Base-by-base conservation (phyloP, 2,888 invertebrate genomes). In the Agriopis leucophaearia region DNA sequence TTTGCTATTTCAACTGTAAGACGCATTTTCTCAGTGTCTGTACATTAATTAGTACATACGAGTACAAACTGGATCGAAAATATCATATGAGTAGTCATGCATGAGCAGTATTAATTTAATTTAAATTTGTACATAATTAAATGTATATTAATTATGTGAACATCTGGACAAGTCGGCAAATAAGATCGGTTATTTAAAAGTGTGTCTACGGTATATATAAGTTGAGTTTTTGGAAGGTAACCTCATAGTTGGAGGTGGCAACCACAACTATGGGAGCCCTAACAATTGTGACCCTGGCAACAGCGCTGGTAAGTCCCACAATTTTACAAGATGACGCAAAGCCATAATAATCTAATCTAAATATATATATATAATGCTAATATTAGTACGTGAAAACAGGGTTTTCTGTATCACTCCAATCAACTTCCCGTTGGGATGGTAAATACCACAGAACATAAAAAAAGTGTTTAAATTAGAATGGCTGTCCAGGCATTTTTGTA, bases 91-190 rank as follows among this genome's bases (percentile, higher is more conserved):
- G 13, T 18, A 27, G 12, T 50, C 35, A 45, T 15, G 51, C 35
- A 45, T 15, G 51, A 51, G n/a, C 8, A 4, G 35, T 36, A 35
- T 16, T 50, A 48, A 45, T 57, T 10, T 36, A 15, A n/a, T 44
- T n/a, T 38, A 15, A 38, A 38, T 54, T 38, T 35, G 1, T 27
- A 27, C 27, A 12, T 57, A 57, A 45, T 57, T 57, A 45, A 44
- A 56, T 27, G 9, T 10, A 0, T 3, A 45, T 2, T 16, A 38
- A 12, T 15, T 7, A 16, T 52, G 9, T 18, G 16, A 35, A 54
- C 65, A 59, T 60, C 65, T 65, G 65, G 27, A 42, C 36, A 54
- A 55, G 60, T 58, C 6, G 1, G 12, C 15, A 47, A 59, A 54
- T 6, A 54, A n/a, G 15, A n/a, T 35, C 45, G 10, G 18, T 47